Evolutionary conservation across 2,888 invertebrate genomes (phyloP).

Genomic region (Philopedon plagiatum): DNA sequence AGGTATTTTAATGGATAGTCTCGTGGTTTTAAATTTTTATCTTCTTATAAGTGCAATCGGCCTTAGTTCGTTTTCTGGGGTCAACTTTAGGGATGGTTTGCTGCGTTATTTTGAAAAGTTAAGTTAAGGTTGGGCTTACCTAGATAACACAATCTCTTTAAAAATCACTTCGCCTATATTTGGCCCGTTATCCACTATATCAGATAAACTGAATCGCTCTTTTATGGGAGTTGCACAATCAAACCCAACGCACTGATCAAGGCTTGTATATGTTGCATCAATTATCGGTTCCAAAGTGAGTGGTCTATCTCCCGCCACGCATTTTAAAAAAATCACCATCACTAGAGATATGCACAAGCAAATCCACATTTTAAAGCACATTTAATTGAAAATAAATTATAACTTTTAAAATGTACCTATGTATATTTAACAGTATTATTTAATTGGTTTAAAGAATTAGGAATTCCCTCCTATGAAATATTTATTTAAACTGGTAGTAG

Average conservation of each 20-base stretch:
- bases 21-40: too few relatives aligned
- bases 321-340: not conserved
- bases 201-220: not conserved
- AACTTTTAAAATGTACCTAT: not conserved
- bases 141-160: not conserved
- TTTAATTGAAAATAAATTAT: not conserved
- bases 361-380: not conserved
- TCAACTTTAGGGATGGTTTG: too few relatives aligned
- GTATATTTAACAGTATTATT: not conserved
- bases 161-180: not conserved
- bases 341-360: not conserved
- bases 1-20: too few relatives aligned
- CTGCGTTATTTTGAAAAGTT: too few relatives aligned
- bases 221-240: not conserved
- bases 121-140: too few relatives aligned
- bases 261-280: not conserved
- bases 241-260: constrained; percentile 1
- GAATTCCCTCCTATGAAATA: too few relatives aligned
- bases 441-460: too few relatives aligned
- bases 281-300: not conserved
- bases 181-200: not conserved
- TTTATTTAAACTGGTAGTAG: too few relatives aligned
- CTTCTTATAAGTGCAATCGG: too few relatives aligned
- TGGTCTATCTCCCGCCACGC: not conserved
- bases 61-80: too few relatives aligned